A percentile compares a stretch with the other conserved stretches of the same genome.
Conservation (phyloP, 2,113 vertebrate genomes). For the Nibea albiflora region DNA sequence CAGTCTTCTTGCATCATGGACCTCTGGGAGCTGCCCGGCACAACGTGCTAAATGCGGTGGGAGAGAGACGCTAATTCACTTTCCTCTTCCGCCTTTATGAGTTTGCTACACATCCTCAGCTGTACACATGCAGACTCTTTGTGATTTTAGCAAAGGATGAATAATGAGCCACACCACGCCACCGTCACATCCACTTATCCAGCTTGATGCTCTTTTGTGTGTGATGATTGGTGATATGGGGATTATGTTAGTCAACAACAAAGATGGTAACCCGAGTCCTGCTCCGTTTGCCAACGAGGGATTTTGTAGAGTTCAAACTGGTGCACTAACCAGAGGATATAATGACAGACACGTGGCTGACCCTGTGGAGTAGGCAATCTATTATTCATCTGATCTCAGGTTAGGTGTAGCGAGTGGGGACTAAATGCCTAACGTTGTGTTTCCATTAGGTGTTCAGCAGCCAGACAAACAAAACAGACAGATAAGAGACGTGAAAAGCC, state of each 20-base stretch:
- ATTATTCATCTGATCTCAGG: conserved; percentile 74
- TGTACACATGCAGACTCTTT: no score
- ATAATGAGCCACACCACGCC: not conserved
- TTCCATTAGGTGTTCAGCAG: conserved; percentile 17
- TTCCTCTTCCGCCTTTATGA: not conserved
- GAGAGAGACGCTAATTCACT: conserved; percentile 5
- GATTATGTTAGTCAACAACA: not conserved
- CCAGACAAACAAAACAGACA: conserved; percentile 26
- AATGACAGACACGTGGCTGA: conserved; percentile 51
- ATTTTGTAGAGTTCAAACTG: conserved; percentile 1
- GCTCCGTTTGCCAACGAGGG: not conserved
- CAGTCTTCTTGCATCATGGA: not conserved
- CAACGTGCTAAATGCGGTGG: not conserved
- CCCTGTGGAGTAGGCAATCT: conserved; percentile 48
- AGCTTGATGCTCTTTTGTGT: not conserved
- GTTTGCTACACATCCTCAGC: not conserved
- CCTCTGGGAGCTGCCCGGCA: conserved; percentile 6
- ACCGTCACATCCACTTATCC: not conserved
- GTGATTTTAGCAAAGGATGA: no score
- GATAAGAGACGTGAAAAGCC: not conserved
- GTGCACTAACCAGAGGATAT: conserved; percentile 13
- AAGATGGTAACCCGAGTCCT: not conserved
- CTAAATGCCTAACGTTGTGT: conserved; percentile 15
- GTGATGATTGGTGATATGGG: no score
- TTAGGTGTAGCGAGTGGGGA: conserved; percentile 57